A percentile compares a stretch with the other conserved stretches of the same genome.
phyloP scores from a whole-genome alignment of 2,888 invertebrate species.

The Didymodactylos carnosus region DNA sequence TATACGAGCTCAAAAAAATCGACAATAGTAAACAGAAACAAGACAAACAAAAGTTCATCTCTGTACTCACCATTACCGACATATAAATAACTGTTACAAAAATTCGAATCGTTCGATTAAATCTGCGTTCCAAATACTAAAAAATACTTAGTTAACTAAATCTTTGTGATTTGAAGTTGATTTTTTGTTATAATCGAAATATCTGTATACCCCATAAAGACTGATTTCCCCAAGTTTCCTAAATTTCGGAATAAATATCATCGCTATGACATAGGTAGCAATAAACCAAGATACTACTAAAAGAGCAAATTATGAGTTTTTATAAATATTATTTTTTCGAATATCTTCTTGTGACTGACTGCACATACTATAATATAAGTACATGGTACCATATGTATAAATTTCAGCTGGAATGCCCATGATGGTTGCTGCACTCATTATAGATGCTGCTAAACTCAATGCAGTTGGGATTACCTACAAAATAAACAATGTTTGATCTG shows the following conservation, averaged over 20 bases:
- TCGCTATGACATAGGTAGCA: constrained; percentile 37
- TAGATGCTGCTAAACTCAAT: constrained; percentile 6
- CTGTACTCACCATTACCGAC: constrained; percentile 64
- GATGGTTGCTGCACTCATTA: constrained; percentile 3
- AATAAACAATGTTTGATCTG: too few species aligned
- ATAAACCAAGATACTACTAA: background rate
- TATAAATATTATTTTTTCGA: background rate
- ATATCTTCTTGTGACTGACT: too few species aligned
- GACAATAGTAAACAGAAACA: background rate
- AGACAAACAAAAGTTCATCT: too few species aligned
- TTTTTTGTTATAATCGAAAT: too few species aligned
- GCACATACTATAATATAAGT: background rate
- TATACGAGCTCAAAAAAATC: constrained; percentile 30
- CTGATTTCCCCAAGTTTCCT: constrained; percentile 23
- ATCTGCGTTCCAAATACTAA: constrained; percentile 66
- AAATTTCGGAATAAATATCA: constrained; percentile 25
- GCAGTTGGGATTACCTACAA: constrained; percentile 1
- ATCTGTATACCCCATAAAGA: constrained; percentile 24
- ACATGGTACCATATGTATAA: constrained; percentile 11
- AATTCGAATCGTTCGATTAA: constrained; percentile 53
- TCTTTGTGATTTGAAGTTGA: background rate
- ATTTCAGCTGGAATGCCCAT: constrained; percentile 8
- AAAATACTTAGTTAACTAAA: constrained; percentile 21
- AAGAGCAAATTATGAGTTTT: background rate
- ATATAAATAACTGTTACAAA: constrained; percentile 64